Evolutionary conservation across 2,113 vertebrate species (phyloP).

Genomic region (Pantherophis guttatus): DNA sequence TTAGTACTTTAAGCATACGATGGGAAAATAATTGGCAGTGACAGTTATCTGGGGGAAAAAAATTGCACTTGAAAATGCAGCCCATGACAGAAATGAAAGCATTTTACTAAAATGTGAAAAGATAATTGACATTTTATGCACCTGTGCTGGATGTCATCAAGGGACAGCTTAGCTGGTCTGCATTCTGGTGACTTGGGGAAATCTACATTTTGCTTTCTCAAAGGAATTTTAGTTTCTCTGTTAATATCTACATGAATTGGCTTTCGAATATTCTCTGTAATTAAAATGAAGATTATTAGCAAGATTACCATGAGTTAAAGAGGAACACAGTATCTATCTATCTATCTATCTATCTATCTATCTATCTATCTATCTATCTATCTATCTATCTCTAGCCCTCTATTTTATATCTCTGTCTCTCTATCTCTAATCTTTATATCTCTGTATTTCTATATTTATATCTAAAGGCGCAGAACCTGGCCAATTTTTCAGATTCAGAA

Average conservation of each 20-base stretch:
- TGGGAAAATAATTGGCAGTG: background rate
- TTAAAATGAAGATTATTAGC: constrained; percentile 24
- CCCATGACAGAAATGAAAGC: background rate
- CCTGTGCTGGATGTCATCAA: constrained; percentile 75
- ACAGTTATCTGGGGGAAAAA: background rate
- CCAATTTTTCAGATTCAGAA: background rate
- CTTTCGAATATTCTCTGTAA: constrained; percentile 67
- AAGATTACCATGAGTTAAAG: background rate
- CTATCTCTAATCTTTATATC: no score
- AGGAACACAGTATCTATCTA: background rate
- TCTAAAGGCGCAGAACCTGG: background rate
- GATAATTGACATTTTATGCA: constrained; percentile 49
- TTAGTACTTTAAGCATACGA: background rate
- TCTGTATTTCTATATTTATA: background rate
- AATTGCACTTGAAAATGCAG: background rate
- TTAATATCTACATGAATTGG: constrained; percentile 69
- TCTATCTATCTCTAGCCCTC: background rate
- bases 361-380: background rate
- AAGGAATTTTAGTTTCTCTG: constrained; percentile 53
- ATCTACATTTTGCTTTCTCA: constrained; percentile 66
- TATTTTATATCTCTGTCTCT: no score
- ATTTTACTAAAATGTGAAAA: background rate
- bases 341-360: background rate
- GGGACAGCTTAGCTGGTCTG: constrained; percentile 66
- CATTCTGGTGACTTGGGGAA: constrained; percentile 80